Percentiles rank a stretch among this genome's conserved stretches.
Evolutionary conservation across 2,113 vertebrate genomes (phyloP).

Genomic region (Geothlypis trichas): DNA sequence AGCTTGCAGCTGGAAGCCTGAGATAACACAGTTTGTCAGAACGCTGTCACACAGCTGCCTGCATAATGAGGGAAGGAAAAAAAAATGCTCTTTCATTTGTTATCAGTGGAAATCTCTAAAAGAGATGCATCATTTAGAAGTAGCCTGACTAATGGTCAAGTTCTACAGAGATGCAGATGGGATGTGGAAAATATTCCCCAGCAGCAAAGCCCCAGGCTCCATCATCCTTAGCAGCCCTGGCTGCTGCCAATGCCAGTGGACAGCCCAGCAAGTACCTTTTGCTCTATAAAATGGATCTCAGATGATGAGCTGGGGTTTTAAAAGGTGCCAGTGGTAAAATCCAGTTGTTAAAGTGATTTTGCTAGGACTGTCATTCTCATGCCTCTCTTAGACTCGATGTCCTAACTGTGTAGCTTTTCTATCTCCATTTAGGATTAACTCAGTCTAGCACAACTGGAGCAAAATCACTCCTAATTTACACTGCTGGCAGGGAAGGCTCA

Average conservation of each 20-base stretch:
- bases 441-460: not conserved
- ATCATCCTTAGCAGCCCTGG: not conserved
- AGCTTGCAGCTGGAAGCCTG: constrained; percentile 77
- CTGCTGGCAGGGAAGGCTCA: not conserved
- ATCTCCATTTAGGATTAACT: constrained; percentile 20
- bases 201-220: constrained; percentile 25
- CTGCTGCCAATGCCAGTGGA: not conserved
- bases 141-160: constrained; percentile 71
- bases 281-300: not conserved
- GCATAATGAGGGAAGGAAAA: constrained; percentile 76
- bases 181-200: constrained; percentile 6
- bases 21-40: constrained; percentile 83
- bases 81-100: constrained; percentile 69
- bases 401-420: not conserved
- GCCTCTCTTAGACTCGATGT: not conserved
- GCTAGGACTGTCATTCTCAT: not conserved
- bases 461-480: not conserved
- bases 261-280: not conserved
- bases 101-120: constrained; percentile 64
- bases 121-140: constrained; percentile 67
- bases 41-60: constrained; percentile 77
- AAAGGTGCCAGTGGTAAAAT: not conserved
- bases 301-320: not conserved
- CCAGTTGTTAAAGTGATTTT: not conserved
- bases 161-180: constrained; percentile 46